Percentiles rank a stretch among this genome's conserved stretches.
These are phyloP conservation scores for Calyptomena viridis DNA, from an alignment of 2,113 vertebrate species.

Conservation along the genomic window DNA sequence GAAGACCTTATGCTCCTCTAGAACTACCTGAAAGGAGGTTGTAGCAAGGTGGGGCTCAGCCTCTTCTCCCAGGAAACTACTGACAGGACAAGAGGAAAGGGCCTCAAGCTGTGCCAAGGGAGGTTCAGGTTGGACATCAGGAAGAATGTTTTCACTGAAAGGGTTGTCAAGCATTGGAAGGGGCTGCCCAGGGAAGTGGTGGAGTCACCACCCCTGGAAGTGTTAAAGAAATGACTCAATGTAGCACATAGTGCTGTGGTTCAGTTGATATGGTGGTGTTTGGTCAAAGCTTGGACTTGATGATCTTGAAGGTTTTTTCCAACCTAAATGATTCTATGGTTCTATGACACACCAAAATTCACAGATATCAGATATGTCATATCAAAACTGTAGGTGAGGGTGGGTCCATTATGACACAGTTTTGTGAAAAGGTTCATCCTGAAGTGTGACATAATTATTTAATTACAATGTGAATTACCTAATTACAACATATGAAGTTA, in stretches of 20 bases:
- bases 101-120: not conserved
- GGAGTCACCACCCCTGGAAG: not conserved
- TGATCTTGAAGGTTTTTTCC: not conserved
- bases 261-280: not conserved
- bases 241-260: fast-evolving
- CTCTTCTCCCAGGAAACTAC: not conserved
- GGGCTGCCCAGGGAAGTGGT: not conserved
- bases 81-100: not conserved
- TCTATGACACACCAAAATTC: not conserved
- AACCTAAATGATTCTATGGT: not conserved
- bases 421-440: not conserved
- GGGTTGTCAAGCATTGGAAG: not conserved
- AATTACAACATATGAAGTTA: not conserved
- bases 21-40: not conserved
- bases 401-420: not conserved
- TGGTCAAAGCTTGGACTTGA: not conserved
- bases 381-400: not conserved
- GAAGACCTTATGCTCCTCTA: not conserved
- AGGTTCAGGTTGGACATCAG: not conserved
- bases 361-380: not conserved
- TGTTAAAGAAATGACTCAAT: not conserved
- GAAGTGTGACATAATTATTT: not conserved
- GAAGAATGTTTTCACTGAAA: not conserved
- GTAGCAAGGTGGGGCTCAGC: not conserved
- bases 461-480: not conserved